Evolutionary conservation across 2,797 vertebrate genomes (phyloP).

Genomic region (Apogon talboti): DNA sequence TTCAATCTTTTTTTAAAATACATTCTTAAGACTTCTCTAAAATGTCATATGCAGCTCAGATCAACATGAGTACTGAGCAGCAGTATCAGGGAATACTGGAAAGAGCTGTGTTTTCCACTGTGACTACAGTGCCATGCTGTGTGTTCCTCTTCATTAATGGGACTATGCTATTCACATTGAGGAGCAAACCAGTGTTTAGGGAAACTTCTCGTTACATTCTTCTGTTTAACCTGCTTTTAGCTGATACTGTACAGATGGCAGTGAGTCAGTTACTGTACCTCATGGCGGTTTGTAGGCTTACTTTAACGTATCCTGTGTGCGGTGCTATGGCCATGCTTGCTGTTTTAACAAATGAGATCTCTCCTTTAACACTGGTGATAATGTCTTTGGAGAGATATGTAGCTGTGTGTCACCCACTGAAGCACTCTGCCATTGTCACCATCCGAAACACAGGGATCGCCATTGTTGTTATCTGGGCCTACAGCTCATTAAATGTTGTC

Average conservation of each 20-base stretch:
- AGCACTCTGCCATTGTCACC: slow-evolving; percentile 52
- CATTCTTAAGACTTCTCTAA: too few relatives aligned
- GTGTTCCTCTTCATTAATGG: slow-evolving; percentile 65
- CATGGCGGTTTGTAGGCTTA: not conserved
- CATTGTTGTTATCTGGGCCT: slow-evolving; percentile 20
- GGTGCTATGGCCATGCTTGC: slow-evolving; percentile 23
- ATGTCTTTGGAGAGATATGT: slow-evolving; percentile 72
- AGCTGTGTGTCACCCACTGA: slow-evolving; percentile 67
- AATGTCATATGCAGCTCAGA: too few relatives aligned
- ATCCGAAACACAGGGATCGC: slow-evolving; percentile 36
- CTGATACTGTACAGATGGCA: slow-evolving; percentile 61
- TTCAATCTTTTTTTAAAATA: too few relatives aligned
- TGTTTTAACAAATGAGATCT: slow-evolving; percentile 15
- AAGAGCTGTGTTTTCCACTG: not conserved
- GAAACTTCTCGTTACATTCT: slow-evolving; percentile 70
- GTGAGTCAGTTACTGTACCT: slow-evolving; percentile 40
- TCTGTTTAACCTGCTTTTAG: slow-evolving; percentile 61
- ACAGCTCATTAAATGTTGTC: slow-evolving; percentile 19
- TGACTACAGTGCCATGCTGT: not conserved
- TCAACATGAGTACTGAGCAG: too few relatives aligned
- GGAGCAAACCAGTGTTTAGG: slow-evolving; percentile 59
- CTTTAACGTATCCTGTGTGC: slow-evolving; percentile 41
- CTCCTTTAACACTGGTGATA: slow-evolving; percentile 61
- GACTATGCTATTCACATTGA: slow-evolving; percentile 59
- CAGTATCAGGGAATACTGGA: not conserved